These are phyloP conservation scores for Sebastes miniatus DNA, from an alignment of 2,797 vertebrate species.

Conservation along the genomic window DNA sequence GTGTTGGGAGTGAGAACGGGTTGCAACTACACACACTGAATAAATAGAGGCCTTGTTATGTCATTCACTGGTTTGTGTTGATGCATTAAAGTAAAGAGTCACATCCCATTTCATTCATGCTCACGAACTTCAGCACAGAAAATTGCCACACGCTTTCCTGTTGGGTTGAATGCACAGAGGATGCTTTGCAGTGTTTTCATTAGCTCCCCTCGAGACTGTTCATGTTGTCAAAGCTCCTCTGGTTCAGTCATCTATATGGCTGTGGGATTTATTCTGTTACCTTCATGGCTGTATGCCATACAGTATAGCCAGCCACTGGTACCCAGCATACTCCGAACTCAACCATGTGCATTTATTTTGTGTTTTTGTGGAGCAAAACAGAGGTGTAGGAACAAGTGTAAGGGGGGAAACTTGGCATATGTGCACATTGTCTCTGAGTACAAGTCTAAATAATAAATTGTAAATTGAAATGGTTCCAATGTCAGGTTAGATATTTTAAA, in stretches of 20 bases:
- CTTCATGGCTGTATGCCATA: background rate
- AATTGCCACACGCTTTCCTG: background rate
- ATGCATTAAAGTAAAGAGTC: background rate
- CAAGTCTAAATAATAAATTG: background rate
- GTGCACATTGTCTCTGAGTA: background rate
- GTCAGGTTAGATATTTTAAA: background rate
- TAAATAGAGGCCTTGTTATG: background rate
- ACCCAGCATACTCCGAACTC: background rate
- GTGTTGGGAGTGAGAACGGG: too few species aligned
- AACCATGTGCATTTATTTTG: background rate
- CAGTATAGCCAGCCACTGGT: background rate
- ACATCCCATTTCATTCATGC: background rate
- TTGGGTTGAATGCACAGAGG: background rate
- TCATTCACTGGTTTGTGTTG: background rate
- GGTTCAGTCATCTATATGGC: background rate
- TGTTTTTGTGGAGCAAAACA: background rate
- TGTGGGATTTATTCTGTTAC: background rate
- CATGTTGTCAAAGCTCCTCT: background rate
- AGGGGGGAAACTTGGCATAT: background rate
- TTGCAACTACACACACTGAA: background rate
- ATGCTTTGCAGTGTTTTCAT: conserved; percentile 1
- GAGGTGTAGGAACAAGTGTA: background rate
- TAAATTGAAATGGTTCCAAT: background rate
- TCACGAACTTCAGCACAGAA: background rate
- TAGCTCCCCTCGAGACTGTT: background rate